These are phyloP conservation scores for Sminthopsis crassicaudata DNA, from an alignment of 2,113 vertebrate species.

Conservation along the genomic window DNA sequence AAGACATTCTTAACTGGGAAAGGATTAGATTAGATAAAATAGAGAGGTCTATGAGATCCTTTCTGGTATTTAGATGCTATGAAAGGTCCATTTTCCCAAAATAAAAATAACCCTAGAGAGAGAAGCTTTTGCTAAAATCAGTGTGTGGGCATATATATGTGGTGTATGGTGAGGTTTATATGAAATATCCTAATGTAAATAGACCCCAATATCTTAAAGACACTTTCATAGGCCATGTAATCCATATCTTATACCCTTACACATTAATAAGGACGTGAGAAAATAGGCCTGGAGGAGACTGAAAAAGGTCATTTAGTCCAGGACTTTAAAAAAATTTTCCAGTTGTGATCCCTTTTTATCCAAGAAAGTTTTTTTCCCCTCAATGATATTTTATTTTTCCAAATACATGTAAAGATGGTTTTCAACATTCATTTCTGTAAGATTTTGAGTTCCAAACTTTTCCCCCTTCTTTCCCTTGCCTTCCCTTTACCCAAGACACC, in stretches of 20 bases:
- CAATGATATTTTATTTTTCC: too few relatives aligned
- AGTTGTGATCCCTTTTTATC: too few relatives aligned
- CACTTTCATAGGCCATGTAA: background rate
- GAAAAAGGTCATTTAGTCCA: background rate
- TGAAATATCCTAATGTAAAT: background rate
- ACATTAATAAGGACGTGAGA: background rate
- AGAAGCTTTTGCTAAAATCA: background rate
- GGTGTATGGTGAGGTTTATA: background rate
- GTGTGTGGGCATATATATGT: background rate
- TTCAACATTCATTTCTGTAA: too few relatives aligned
- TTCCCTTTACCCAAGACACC: too few relatives aligned
- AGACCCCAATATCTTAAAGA: background rate
- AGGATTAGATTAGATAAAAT: background rate
- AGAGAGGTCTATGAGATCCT: background rate
- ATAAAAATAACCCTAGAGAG: background rate
- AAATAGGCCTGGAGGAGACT: background rate
- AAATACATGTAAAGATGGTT: too few relatives aligned
- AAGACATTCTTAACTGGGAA: background rate
- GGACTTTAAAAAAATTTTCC: too few relatives aligned
- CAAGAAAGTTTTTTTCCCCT: too few relatives aligned
- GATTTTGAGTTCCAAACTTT: too few relatives aligned
- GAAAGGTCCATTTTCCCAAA: slow-evolving; percentile 31
- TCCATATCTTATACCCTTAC: background rate
- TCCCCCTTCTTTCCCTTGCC: too few relatives aligned
- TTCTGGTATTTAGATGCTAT: background rate